Base-by-base conservation (phyloP, 64 coral and sea anemone species). In the Pocillopora damicornis region DNA sequence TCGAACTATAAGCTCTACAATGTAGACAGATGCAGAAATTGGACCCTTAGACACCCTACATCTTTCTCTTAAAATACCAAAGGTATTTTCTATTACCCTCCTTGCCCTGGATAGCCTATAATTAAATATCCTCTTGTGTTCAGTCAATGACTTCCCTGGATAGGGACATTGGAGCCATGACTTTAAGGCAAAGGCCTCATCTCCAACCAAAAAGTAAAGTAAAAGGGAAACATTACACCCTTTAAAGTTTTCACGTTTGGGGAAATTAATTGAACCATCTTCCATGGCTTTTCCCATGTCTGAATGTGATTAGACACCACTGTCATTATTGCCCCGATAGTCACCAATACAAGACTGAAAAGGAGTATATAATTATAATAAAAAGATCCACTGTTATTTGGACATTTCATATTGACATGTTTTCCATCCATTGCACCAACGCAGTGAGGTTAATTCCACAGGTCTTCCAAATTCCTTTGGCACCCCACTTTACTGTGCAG, bases 171-270 rank as follows among this genome's bases (percentile, higher is more conserved):
- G 77, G 6, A 90, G 63, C 63, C 65, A 90, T 71, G 79, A 13
- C 35, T 82, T 25, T 58, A 90, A 76, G 1, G 38, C 61, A 90
- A 90, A 90, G 9, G 79, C 79, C 12, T 89, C 88, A 62, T 89
- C 88, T 51, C 88, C 88, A n/a, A 89, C 88, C 12, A 89, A 64
- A 34, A 81, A 89, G 61, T 89, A 80, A n/a, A 76, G 88, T 23
- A 83, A 12, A 71, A 89, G 77, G 5, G 60, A 76, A 38, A 68
- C 7, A 51, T 62, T 57, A 64, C 57, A 89, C 30, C 88, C 75
- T 35, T 89, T 76, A 8, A 89, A 58, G 17, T n/a, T 15, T 59
- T 89, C 88, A 81, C 45, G 26, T 25, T 79, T 34, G 79, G 88
- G 77, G 37, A 89, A 42, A 57, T 35, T 77, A 17, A 89, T 58